phyloP scores from a whole-genome alignment of 2,797 vertebrate species.

The Linurgus olivaceus region DNA sequence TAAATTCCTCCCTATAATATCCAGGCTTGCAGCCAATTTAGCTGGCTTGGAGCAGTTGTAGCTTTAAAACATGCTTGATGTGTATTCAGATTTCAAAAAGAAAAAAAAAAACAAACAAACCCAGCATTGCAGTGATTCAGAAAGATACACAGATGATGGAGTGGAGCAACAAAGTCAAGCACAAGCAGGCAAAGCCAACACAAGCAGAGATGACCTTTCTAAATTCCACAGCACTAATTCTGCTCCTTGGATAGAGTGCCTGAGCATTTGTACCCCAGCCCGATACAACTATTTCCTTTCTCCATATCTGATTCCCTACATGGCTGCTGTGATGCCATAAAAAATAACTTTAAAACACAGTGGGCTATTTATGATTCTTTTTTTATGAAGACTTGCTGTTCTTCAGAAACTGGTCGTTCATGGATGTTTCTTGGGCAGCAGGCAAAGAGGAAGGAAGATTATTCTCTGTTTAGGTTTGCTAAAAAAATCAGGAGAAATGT shows the following conservation, averaged over 20 bases:
- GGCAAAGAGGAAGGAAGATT: background rate
- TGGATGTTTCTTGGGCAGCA: background rate
- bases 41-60: background rate
- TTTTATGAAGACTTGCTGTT: background rate
- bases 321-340: background rate
- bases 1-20: slow-evolving; percentile 42
- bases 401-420: background rate
- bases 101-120: background rate
- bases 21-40: slow-evolving; percentile 42
- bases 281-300: background rate
- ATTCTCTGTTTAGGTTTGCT: background rate
- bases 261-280: background rate
- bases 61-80: slow-evolving; percentile 1
- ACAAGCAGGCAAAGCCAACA: background rate
- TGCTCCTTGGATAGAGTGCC: background rate
- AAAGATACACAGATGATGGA: background rate
- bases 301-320: background rate
- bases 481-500: background rate
- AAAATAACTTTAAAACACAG: background rate
- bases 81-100: slow-evolving; percentile 3
- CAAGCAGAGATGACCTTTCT: background rate
- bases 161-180: background rate
- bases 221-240: background rate
- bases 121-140: background rate
- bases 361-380: background rate